Base-by-base conservation (phyloP, 2,113 vertebrate species). In the Varanus komodoensis region DNA sequence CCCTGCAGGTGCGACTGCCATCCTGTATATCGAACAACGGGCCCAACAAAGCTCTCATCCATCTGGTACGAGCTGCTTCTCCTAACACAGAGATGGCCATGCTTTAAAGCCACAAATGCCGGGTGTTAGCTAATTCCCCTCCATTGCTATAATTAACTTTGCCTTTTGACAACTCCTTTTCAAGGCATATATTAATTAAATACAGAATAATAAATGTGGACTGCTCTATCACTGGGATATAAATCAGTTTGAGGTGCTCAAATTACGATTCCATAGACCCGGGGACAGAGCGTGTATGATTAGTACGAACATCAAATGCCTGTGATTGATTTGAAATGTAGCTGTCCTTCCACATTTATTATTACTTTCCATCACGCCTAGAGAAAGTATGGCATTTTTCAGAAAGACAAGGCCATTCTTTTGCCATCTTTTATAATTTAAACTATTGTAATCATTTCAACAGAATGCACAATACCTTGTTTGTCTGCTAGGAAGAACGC, bases 161-260 rank as follows among this genome's bases (percentile, higher is more conserved):
- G 94, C 95, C 94, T 96, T 95, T 97, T 96, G 96, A 95, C 95
- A 97, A 95, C 92, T 93, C 88, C 93, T 94, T 93, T 94, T 94
- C 94, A 96, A 92, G n/a, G 89, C 85, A 94, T 92, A 88, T 93
- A 95, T 96, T 97, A 96, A 94, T 96, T 97, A 96, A 96, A 95
- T 95, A 91, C 91, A 86, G 92, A 94, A 93, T 95, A 95, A 97
- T 95, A 92, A 96, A 96, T 95, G 92, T 93, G 93, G 94, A 94
- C 95, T 94, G 90, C 93, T 96, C 95, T 94, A 94, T 95, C 93
- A 96, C 93, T 73, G 94, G 91, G 87, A 89, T 89, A 95, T 96
- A 96, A 97, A 96, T 97, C 96, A 95, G 90, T 94, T 38, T 94
- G 94, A 96, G 93, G 90, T 89, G 92, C 96, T 96, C 95, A 96